Evolutionary conservation across 2,888 invertebrate genomes (phyloP).

Genomic region (Diplolepis rosae): DNA sequence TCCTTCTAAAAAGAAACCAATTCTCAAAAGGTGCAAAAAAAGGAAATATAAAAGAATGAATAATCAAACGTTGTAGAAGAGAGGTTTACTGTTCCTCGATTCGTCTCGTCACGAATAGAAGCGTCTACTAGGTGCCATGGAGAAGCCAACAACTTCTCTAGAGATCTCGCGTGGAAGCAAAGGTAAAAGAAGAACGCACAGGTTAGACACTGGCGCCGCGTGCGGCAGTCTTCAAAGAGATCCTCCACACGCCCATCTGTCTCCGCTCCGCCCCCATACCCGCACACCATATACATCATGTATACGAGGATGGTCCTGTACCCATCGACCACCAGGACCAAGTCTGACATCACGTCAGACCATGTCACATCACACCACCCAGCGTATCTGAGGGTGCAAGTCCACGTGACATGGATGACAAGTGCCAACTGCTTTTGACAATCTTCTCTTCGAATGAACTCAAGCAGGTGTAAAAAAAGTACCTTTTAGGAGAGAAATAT

Average conservation of each 20-base stretch:
- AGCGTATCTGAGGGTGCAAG: background rate
- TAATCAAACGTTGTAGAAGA: background rate
- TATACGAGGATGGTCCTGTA: slow-evolving; percentile 57
- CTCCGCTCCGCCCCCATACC: slow-evolving; percentile 73
- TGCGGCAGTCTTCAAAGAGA: slow-evolving; percentile 73
- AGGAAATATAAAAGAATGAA: too few species aligned
- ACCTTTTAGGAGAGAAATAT: too few species aligned
- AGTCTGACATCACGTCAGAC: slow-evolving; percentile 62
- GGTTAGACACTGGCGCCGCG: slow-evolving; percentile 71
- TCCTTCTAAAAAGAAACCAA: background rate
- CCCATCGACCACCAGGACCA: slow-evolving; percentile 58
- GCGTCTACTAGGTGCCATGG: slow-evolving; percentile 25
- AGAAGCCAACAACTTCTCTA: slow-evolving; percentile 45
- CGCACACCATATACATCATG: slow-evolving; percentile 71
- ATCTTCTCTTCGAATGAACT: too few species aligned
- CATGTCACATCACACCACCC: slow-evolving; percentile 59
- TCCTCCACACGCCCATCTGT: slow-evolving; percentile 73
- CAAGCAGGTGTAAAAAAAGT: too few species aligned
- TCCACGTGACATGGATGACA: background rate
- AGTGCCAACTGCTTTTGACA: background rate
- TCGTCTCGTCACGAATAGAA: slow-evolving; percentile 8
- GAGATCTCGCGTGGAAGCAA: slow-evolving; percentile 48
- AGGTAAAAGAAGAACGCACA: slow-evolving; percentile 60
- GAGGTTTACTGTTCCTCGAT: background rate
- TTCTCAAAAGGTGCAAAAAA: background rate